Conservation (phyloP, 1,140 invertebrate species). For the Chironomus tepperi region DNA sequence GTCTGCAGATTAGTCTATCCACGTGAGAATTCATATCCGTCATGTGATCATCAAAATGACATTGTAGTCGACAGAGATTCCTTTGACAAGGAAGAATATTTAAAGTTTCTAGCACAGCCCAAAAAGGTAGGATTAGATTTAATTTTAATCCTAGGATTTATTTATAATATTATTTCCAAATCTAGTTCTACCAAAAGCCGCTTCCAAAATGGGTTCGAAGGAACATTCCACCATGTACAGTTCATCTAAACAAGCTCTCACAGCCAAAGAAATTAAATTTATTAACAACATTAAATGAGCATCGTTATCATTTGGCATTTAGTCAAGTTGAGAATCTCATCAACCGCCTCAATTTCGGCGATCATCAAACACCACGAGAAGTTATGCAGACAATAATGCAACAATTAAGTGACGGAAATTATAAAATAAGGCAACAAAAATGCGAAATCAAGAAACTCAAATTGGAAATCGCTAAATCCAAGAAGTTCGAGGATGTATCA, state of each 20-base stretch:
- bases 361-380: not conserved
- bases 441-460: not conserved
- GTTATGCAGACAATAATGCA: not conserved
- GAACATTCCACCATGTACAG: constrained; percentile 32
- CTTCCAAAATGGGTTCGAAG: constrained; percentile 29
- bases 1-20: constrained; percentile 30
- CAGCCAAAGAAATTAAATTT: constrained; percentile 29
- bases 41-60: constrained; percentile 35
- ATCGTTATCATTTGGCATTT: constrained; percentile 29
- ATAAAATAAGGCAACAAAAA: not conserved
- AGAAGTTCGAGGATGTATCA: not conserved
- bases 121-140: constrained; percentile 12
- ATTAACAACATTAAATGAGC: constrained; percentile 9
- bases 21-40: constrained; percentile 33
- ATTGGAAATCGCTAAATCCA: not conserved
- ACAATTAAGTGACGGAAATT: not conserved
- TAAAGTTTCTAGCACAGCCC: constrained; percentile 34
- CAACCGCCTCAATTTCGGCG: not conserved
- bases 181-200: constrained; percentile 27
- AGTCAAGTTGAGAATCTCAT: constrained; percentile 27
- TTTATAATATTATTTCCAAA: constrained; percentile 28
- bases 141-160: not conserved
- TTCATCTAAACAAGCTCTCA: constrained; percentile 34
- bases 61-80: constrained; percentile 37
- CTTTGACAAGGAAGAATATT: constrained; percentile 35